Base-by-base conservation (phyloP, 1,140 invertebrate genomes). In the Tribolium castaneum region DNA sequence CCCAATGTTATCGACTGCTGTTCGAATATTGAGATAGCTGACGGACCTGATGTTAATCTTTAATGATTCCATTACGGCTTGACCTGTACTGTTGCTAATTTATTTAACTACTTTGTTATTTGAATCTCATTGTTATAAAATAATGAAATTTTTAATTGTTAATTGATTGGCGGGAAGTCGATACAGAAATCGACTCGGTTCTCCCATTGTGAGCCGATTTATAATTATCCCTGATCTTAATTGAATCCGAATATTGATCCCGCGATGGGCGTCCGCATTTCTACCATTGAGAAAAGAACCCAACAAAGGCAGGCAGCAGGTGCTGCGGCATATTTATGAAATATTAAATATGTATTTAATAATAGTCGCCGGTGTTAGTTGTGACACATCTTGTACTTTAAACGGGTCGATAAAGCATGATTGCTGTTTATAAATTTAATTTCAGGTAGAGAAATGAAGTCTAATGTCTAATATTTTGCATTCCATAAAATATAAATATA, bases 81-180 rank as follows among this genome's bases (percentile, higher is more conserved):
- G 74, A 73, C 39, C 77, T 50, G 54, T 70, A 76, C 56, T 62
- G 54, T 77, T 78, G 76, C 78, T 82, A 82, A 82, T 82, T 82
- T 80, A 82, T 82, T 82, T 82, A 82, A 71, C 76, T 76, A 81
- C 76, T 80, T 80, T 76, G 77, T 80, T 82, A 82, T 82, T 80
- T 78, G 78, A 76, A 77, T 82, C 75, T 78, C 76, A 80, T 80
- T 80, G 78, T 82, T 80, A 71, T 78, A 79, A 78, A 78, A 81
- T 79, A 76, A 81, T 79, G 80, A 80, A 76, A 78, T 80, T 80
- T 80, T 80, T 80, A 78, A 80, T 80, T 80, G 71, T 80, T 80
- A 80, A 80, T 80, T 76, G 77, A 78, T 66, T 71, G 72, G 59
- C 76, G 76, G 76, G 76, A 77, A 51, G 73, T 75, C 73, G 73